Percentiles rank a stretch among this genome's conserved stretches.
These are phyloP conservation scores for Picathartes gymnocephalus DNA, from an alignment of 2,113 vertebrate genomes.

Conservation along the genomic window DNA sequence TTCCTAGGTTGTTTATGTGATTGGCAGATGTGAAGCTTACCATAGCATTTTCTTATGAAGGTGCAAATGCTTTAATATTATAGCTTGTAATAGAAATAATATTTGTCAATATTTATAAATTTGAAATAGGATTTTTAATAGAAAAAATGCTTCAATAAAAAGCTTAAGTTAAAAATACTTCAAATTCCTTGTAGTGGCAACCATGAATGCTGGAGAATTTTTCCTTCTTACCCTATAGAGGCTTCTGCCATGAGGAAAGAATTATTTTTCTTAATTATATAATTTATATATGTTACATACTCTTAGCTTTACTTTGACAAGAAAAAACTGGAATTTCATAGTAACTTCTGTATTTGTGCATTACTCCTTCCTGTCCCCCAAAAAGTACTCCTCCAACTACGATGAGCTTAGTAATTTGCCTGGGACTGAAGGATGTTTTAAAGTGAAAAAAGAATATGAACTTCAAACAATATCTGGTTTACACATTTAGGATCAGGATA, in stretches of 20 bases:
- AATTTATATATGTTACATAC: background rate
- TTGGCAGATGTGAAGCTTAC: background rate
- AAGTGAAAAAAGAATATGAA: background rate
- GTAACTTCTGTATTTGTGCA: background rate
- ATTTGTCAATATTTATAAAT: background rate
- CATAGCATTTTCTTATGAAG: background rate
- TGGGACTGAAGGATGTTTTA: background rate
- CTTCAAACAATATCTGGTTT: background rate
- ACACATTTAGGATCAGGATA: background rate
- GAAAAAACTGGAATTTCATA: background rate
- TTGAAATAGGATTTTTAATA: background rate
- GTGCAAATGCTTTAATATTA: background rate
- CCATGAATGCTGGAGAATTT: background rate
- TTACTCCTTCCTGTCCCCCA: background rate
- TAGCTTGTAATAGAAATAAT: background rate
- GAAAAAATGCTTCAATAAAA: background rate
- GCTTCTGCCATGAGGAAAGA: background rate
- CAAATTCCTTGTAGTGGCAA: background rate
- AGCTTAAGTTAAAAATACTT: background rate
- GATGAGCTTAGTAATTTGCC: background rate
- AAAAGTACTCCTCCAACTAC: background rate
- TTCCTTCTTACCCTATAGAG: background rate
- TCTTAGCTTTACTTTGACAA: background rate
- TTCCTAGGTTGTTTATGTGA: background rate
- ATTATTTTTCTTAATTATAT: background rate